These are phyloP conservation scores for Nasonovia ribisnigri DNA, from an alignment of 2,888 invertebrate genomes.

Conservation along the genomic window DNA sequence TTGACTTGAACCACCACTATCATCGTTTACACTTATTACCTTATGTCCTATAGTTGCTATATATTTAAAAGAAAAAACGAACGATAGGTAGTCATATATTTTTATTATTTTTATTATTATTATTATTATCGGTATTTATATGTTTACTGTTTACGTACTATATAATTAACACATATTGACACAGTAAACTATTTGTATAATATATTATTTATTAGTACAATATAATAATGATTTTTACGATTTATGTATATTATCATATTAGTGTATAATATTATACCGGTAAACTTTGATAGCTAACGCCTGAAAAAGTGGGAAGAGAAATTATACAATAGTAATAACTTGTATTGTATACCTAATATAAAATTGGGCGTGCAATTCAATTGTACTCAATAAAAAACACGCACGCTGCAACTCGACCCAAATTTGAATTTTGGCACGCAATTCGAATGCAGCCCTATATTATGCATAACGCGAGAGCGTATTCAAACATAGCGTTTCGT, in stretches of 20 bases:
- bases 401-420: background rate
- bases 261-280: background rate
- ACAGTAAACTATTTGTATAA: background rate
- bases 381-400: background rate
- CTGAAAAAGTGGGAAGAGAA: background rate
- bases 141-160: background rate
- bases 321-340: background rate
- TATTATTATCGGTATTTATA: background rate
- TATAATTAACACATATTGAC: background rate
- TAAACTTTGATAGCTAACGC: background rate
- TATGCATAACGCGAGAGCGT: background rate
- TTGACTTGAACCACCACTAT: too few relatives aligned
- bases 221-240: background rate
- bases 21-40: too few relatives aligned
- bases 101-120: background rate
- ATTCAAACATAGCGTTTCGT: background rate
- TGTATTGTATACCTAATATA: background rate
- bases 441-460: background rate
- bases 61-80: too few relatives aligned
- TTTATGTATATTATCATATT: background rate
- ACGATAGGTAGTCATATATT: background rate
- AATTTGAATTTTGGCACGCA: conserved; percentile 4
- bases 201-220: background rate
- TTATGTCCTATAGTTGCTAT: too few relatives aligned
- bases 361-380: background rate